Conservation (phyloP, 2,888 invertebrate genomes). For the Cyclophora punctaria region DNA sequence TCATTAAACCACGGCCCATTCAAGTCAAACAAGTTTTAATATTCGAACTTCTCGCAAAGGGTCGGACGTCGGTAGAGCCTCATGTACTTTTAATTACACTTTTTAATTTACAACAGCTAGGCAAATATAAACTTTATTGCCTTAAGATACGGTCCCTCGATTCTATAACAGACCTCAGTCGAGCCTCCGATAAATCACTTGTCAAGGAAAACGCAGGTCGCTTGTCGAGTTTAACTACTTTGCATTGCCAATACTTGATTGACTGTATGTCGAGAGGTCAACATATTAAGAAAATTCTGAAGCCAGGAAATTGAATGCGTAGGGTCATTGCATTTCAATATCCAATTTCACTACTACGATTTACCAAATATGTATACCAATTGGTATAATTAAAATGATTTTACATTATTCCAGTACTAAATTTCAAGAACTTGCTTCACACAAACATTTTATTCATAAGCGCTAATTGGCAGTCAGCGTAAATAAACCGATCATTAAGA, state of each 20-base stretch:
- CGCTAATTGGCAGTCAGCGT: too few species aligned
- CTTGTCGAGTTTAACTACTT: constrained; percentile 25
- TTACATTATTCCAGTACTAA: too few species aligned
- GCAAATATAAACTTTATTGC: constrained; percentile 3
- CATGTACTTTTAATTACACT: too few species aligned
- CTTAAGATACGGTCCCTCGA: constrained; percentile 18
- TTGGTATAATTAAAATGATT: too few species aligned
- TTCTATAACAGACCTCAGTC: constrained; percentile 30
- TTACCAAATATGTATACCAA: too few species aligned
- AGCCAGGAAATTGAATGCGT: too few species aligned
- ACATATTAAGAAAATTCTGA: not conserved
- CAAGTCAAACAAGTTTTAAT: too few species aligned
- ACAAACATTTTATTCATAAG: too few species aligned
- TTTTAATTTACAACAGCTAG: not conserved
- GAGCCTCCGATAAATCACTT: constrained; percentile 27
- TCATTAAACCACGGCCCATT: too few species aligned
- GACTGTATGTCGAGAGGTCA: constrained; percentile 20
- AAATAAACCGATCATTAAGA: not conserved
- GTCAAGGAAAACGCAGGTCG: constrained; percentile 26
- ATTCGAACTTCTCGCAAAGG: too few species aligned
- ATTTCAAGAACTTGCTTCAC: too few species aligned
- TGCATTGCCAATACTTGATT: constrained; percentile 18
- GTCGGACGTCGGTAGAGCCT: too few species aligned
- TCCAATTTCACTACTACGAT: not conserved
- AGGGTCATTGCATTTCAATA: not conserved